Base-by-base conservation (phyloP, 2,888 invertebrate species). In the Perizoma flavofasciatum region DNA sequence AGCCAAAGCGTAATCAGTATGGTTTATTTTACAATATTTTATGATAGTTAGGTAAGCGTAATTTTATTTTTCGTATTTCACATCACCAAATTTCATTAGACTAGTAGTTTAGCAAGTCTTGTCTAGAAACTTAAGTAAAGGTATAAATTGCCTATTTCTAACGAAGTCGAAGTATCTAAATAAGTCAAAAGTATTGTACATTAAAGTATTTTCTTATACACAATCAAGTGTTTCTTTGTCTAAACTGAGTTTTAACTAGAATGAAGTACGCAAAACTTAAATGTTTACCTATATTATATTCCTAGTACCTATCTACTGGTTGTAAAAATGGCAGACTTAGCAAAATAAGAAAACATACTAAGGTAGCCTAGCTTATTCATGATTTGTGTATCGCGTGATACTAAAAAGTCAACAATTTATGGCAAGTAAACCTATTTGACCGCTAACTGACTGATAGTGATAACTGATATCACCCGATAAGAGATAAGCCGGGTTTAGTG, bases 391-490 rank as follows among this genome's bases (percentile, higher is more conserved):
- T 22, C 22, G 22, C 3, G 1, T 22, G 3, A 22, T 22, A 22
- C 22, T 22, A 22, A 22, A 22, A 22, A 22, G 22, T 22, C 22
- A 22, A 22, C 1, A 22, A 22, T 22, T 1, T 22, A 2, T 22
- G 22, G 3, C 22, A 22, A 22, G 22, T 1, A 7, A 33, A 33
- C 50, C 49, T 51, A 44, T 50, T 59, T 56, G 44, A 61, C 39
- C 57, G 43, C 51, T 34, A 40, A 33, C 54, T 59, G 40, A 34
- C 51, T 59, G 62, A 62, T 56, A 61, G 7, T 51, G 55, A 55
- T 61, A 60, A 60, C 51, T 45, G 49, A 39, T 67, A 67, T 61
- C 61, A 40, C 41, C 49, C 54, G 65, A 65, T 61, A 67, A 35
- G 35, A 59, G 65, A 67, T 67, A 61, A 63, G 52, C 46, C 33